A percentile compares a stretch with the other conserved stretches of the same genome.
Conservation (phyloP, 2,797 vertebrate species). For the Argya squamiceps region DNA sequence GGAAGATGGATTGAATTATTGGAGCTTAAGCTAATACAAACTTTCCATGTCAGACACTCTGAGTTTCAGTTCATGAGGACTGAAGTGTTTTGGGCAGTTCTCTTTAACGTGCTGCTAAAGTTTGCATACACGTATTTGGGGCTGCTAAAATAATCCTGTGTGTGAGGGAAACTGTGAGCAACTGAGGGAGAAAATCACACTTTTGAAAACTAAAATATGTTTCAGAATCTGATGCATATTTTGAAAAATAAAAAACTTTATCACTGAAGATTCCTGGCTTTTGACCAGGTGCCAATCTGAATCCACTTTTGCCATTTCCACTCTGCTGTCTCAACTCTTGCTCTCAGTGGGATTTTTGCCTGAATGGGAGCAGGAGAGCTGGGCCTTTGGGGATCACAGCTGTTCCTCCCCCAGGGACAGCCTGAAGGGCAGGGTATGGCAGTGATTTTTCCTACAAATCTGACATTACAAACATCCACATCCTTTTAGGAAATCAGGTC, state of each 20-base stretch:
- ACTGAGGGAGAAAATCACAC: neutral
- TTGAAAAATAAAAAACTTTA: neutral
- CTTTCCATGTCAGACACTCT: neutral
- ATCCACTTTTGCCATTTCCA: neutral
- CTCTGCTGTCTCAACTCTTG: neutral
- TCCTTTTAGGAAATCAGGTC: neutral
- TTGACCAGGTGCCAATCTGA: neutral
- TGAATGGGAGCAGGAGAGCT: neutral
- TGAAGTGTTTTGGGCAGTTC: neutral
- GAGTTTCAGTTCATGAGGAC: neutral
- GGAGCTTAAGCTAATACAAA: neutral
- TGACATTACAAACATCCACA: neutral
- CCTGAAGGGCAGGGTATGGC: neutral
- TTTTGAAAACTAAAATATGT: constrained; percentile 4
- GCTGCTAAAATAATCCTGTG: constrained; percentile 40
- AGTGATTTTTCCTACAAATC: neutral
- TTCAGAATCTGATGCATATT: neutral
- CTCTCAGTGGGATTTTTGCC: neutral
- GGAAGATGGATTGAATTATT: constrained; percentile 40
- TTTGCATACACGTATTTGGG: neutral
- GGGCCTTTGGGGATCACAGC: neutral
- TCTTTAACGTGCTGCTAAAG: neutral
- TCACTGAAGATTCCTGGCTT: neutral
- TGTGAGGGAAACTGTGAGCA: constrained; percentile 46
- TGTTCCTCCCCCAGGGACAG: neutral